Conservation (phyloP, 2,113 vertebrate species). For the Nannospalax galili region DNA sequence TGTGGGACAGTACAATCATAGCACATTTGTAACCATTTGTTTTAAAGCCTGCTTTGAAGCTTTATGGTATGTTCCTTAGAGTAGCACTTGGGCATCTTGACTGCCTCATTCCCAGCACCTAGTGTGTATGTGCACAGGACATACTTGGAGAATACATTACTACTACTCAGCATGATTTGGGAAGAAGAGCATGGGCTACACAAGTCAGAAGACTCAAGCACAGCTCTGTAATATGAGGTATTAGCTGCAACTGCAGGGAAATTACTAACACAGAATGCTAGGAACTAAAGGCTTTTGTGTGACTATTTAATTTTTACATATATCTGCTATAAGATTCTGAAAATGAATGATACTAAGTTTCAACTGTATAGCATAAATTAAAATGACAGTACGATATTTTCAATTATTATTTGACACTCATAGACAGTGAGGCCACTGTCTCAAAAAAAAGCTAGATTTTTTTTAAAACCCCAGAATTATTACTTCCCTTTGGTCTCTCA, state of each 20-base stretch:
- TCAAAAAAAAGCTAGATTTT: background rate
- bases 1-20: no score
- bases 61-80: no score
- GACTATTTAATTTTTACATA: slow-evolving; percentile 3
- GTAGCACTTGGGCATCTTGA: no score
- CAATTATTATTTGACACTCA: background rate
- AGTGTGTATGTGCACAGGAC: no score
- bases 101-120: no score
- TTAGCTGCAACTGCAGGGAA: background rate
- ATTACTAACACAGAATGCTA: background rate
- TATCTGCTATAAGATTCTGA: slow-evolving; percentile 4
- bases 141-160: no score
- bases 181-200: background rate
- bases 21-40: no score
- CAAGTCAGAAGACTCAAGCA: background rate
- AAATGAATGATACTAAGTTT: background rate
- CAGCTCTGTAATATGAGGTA: background rate
- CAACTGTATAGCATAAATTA: slow-evolving; percentile 44
- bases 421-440: background rate
- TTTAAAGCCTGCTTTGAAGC: no score
- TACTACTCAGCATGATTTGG: background rate
- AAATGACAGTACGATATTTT: background rate
- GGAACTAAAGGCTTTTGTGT: background rate
- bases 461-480: background rate
- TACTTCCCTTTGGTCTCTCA: slow-evolving; percentile 76